These are phyloP conservation scores for Triplophysa yarkandensis DNA, from an alignment of 2,797 vertebrate genomes.

Conservation along the genomic window DNA sequence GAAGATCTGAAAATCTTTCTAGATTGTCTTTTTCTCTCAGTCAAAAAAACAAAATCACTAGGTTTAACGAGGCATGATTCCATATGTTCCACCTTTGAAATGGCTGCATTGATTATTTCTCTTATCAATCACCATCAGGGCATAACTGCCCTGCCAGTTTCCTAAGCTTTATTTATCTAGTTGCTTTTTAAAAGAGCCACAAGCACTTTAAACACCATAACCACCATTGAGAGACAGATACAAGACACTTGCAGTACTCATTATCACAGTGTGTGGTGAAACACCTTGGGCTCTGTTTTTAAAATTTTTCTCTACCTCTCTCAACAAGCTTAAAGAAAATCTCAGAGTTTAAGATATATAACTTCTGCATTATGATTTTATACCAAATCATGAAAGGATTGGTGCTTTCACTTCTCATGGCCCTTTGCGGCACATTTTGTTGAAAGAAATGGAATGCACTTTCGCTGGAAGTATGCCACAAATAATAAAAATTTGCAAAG, in stretches of 20 bases:
- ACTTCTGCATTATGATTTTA: too few species aligned
- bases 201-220: slow-evolving; percentile 45
- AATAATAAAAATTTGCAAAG: too few species aligned
- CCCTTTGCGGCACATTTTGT: too few species aligned
- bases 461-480: too few species aligned
- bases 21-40: background rate
- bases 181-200: slow-evolving; percentile 47
- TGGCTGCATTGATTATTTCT: slow-evolving; percentile 48
- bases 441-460: too few species aligned
- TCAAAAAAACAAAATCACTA: slow-evolving; percentile 18
- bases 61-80: slow-evolving; percentile 30
- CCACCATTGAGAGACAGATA: slow-evolving; percentile 35
- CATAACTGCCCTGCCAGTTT: slow-evolving; percentile 56
- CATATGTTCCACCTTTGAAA: slow-evolving; percentile 50
- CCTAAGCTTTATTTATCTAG: slow-evolving; percentile 55
- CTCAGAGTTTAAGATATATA: too few species aligned
- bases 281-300: background rate
- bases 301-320: background rate
- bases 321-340: background rate
- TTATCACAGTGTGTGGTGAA: slow-evolving; percentile 21
- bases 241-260: slow-evolving; percentile 24
- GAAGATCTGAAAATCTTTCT: slow-evolving; percentile 1
- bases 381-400: too few species aligned
- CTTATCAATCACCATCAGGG: slow-evolving; percentile 43
- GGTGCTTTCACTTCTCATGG: too few species aligned